These are phyloP conservation scores for Cololabis saira DNA, from an alignment of 2,113 vertebrate species.

Conservation along the genomic window DNA sequence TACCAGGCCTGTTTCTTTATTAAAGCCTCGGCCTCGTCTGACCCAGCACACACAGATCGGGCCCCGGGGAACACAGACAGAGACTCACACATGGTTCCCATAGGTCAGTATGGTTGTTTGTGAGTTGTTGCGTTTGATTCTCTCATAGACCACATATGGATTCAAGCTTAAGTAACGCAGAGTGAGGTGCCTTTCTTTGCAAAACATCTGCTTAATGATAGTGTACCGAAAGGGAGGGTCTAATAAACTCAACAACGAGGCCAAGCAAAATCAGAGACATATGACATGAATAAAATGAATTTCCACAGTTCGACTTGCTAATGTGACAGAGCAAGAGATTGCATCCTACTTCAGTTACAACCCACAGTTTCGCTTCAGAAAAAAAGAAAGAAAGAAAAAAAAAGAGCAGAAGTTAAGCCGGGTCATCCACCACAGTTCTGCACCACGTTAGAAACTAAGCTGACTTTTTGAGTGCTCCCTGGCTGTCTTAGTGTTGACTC, in stretches of 20 bases:
- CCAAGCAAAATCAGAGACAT: constrained; percentile 59
- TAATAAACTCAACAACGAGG: constrained; percentile 35
- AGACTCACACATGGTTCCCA: constrained; percentile 75
- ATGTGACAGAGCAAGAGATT: constrained; percentile 32
- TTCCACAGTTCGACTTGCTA: constrained; percentile 47
- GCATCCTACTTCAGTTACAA: not conserved
- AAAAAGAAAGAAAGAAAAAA: no score
- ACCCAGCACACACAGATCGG: constrained; percentile 63
- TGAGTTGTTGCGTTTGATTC: constrained; percentile 68
- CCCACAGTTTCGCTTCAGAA: not conserved
- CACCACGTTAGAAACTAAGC: no score
- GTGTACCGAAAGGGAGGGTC: constrained; percentile 47
- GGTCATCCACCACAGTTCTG: no score
- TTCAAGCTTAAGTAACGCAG: constrained; percentile 43
- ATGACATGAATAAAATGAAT: constrained; percentile 57
- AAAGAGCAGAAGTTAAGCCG: no score
- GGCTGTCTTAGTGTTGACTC: no score
- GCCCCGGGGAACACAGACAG: constrained; percentile 63
- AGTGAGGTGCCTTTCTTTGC: constrained; percentile 59
- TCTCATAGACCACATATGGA: constrained; percentile 72
- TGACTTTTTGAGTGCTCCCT: no score
- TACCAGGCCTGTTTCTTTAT: constrained; percentile 72
- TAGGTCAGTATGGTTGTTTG: constrained; percentile 75
- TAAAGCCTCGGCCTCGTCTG: constrained; percentile 75
- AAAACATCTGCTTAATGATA: constrained; percentile 78